Conservation (phyloP, 1,140 invertebrate genomes). For the Pygmarrhopalites habei region DNA sequence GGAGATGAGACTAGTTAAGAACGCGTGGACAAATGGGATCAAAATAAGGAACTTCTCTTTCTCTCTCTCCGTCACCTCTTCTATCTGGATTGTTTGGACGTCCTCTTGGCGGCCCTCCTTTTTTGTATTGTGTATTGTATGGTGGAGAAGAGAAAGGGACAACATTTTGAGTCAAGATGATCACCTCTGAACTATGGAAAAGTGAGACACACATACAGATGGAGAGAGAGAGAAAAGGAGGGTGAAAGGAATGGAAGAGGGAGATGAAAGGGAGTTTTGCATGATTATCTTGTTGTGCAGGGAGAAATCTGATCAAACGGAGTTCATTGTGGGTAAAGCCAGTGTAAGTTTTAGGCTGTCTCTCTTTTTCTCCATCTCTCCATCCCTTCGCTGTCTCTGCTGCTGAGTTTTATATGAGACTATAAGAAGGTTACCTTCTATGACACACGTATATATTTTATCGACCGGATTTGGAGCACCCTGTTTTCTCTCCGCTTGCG, state of each 20-base stretch:
- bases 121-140: too few species aligned
- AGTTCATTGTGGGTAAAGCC: conserved; percentile 12
- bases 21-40: too few species aligned
- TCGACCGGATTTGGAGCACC: conserved; percentile 14
- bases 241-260: neutral
- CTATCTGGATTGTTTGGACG: too few species aligned
- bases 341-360: neutral
- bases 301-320: conserved; percentile 15
- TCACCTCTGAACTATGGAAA: too few species aligned
- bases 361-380: neutral
- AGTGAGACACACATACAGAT: neutral
- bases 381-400: neutral
- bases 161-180: too few species aligned
- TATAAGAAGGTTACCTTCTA: too few species aligned
- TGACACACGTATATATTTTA: conserved; percentile 12
- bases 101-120: too few species aligned
- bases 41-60: too few species aligned
- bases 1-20: too few species aligned
- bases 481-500: conserved; percentile 13
- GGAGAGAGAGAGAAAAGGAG: neutral
- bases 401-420: neutral
- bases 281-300: neutral
- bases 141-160: too few species aligned
- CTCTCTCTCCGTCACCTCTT: too few species aligned
- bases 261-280: conserved; percentile 5